Evolutionary conservation across 1,140 invertebrate genomes (phyloP).

Genomic region (Phymastichus coffea): DNA sequence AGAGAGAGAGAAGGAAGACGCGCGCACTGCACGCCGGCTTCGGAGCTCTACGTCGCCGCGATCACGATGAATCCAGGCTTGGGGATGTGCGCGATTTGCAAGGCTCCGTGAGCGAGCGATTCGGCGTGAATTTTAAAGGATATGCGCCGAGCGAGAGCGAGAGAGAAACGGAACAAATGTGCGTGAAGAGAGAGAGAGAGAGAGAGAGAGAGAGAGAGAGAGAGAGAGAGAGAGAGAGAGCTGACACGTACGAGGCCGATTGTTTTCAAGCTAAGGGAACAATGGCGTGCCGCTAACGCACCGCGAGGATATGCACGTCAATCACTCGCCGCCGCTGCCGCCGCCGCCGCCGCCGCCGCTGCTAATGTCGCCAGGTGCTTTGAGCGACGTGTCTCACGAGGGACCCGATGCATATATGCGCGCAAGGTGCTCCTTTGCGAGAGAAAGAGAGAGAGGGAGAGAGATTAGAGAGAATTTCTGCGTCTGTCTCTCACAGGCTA

Average conservation of each 20-base stretch:
- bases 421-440: too few species aligned
- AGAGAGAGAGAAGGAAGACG: background rate
- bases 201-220: background rate
- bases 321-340: slow-evolving; percentile 33
- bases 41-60: too few species aligned
- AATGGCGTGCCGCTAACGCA: slow-evolving; percentile 35
- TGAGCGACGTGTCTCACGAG: too few species aligned
- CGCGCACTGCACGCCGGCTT: too few species aligned
- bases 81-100: background rate
- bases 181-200: background rate
- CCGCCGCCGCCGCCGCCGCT: slow-evolving; percentile 20
- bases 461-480: too few species aligned
- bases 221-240: background rate
- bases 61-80: too few species aligned
- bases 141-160: background rate
- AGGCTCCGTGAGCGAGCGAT: background rate
- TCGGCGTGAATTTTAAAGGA: slow-evolving; percentile 13
- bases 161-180: background rate
- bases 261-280: slow-evolving; percentile 25
- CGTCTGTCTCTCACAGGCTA: too few species aligned
- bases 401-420: too few species aligned
- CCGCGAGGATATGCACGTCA: slow-evolving; percentile 39
- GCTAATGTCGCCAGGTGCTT: slow-evolving; percentile 23
- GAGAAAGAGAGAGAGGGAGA: too few species aligned
- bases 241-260: slow-evolving; percentile 8